A percentile compares a stretch with the other conserved stretches of the same genome.
phyloP scores from a whole-genome alignment of 2,888 invertebrate genomes.

The Lycaena phlaeas region DNA sequence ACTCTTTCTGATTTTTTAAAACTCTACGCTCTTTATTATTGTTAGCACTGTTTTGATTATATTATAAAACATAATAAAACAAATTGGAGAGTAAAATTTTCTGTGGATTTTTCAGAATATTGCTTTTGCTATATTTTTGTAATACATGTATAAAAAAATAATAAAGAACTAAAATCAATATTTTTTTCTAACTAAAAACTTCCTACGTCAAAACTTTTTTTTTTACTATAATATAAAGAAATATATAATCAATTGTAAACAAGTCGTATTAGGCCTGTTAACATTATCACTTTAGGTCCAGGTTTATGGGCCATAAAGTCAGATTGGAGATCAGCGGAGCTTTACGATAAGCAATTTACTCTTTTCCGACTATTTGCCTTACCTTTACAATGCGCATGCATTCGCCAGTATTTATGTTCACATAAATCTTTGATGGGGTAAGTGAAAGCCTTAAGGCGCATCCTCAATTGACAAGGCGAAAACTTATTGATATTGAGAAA shows the following conservation, averaged over 20 bases:
- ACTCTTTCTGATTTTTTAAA: too few species aligned
- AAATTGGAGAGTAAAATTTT: too few species aligned
- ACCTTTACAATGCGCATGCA: conserved; percentile 51
- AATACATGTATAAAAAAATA: too few species aligned
- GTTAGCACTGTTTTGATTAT: too few species aligned
- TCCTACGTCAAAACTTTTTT: background rate
- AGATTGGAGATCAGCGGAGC: conserved; percentile 66
- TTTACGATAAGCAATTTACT: conserved; percentile 66
- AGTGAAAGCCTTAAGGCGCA: conserved; percentile 20
- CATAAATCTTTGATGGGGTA: conserved; percentile 58
- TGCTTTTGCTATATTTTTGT: too few species aligned
- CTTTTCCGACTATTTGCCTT: conserved; percentile 30
- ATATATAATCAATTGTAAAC: conserved; percentile 21
- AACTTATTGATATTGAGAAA: too few species aligned
- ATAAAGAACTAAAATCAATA: too few species aligned
- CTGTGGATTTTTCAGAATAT: too few species aligned
- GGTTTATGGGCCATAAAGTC: conserved; percentile 58
- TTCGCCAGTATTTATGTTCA: conserved; percentile 57
- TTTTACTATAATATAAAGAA: background rate
- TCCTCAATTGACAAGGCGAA: too few species aligned
- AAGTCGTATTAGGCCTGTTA: conserved; percentile 46
- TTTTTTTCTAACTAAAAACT: too few species aligned
- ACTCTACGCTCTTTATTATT: too few species aligned
- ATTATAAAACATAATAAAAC: too few species aligned
- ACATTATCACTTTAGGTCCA: conserved; percentile 49